Evolutionary conservation across 2,113 vertebrate species (phyloP).

Genomic region (Chelonoidis abingdonii): DNA sequence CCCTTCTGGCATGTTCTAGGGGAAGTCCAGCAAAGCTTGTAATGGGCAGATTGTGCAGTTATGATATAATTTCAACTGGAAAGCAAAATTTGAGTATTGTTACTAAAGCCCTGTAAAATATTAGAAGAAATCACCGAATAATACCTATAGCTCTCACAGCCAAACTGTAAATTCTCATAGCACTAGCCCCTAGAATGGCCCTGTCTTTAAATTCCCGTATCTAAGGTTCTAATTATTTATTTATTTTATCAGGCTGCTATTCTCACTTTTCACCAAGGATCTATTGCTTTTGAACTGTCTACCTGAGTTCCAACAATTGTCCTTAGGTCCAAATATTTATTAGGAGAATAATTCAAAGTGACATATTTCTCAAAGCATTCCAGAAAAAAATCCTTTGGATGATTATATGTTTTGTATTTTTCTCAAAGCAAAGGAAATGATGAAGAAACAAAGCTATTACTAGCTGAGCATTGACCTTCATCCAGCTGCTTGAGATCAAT

Average conservation of each 20-base stretch:
- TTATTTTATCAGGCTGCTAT: neutral
- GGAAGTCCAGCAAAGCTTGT: accelerated
- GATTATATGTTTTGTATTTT: slow-evolving; percentile 25
- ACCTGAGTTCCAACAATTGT: neutral
- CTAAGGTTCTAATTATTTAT: neutral
- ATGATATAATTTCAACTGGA: accelerated
- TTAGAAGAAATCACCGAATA: neutral
- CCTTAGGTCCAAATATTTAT: slow-evolving; percentile 7
- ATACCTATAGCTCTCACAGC: neutral
- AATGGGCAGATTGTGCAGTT: neutral
- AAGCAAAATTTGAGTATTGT: neutral
- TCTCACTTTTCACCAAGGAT: neutral
- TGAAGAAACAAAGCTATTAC: slow-evolving; percentile 17
- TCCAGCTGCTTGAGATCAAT: neutral
- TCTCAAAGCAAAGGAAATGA: neutral
- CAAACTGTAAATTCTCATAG: neutral
- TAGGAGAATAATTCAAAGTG: slow-evolving; percentile 40
- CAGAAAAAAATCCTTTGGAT: neutral
- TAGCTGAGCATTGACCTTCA: neutral
- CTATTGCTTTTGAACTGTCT: slow-evolving; percentile 26
- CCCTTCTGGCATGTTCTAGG: accelerated
- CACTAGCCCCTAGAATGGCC: neutral
- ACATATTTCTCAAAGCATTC: slow-evolving; percentile 19
- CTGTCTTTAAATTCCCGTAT: neutral
- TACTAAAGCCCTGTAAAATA: neutral